A percentile compares a stretch with the other conserved stretches of the same genome.
Conservation (phyloP, 2,113 vertebrate species). For the Neotragus pygmaeus region DNA sequence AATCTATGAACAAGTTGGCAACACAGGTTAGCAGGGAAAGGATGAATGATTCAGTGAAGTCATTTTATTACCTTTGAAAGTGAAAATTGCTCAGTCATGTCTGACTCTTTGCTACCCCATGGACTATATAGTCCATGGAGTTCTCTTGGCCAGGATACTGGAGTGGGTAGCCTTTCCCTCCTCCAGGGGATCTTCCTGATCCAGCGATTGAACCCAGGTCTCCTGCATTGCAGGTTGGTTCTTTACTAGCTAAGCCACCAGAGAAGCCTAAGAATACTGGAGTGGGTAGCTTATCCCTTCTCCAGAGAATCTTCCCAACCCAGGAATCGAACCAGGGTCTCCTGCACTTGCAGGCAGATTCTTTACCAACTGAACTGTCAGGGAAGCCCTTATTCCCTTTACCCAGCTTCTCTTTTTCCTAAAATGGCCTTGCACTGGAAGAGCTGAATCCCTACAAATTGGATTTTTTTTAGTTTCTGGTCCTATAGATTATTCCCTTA, state of each 20-base stretch:
- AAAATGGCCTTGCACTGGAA: background rate
- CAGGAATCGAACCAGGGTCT: rapidly evolving
- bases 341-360: background rate
- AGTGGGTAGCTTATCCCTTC: background rate
- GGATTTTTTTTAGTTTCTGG: background rate
- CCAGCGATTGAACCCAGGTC: background rate
- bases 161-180: background rate
- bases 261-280: background rate
- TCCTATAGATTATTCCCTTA: background rate
- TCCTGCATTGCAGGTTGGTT: background rate
- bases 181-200: background rate
- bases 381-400: background rate
- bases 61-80: background rate
- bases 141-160: background rate
- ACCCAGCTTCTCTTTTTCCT: background rate
- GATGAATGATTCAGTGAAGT: background rate
- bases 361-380: background rate
- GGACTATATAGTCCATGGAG: background rate
- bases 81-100: background rate
- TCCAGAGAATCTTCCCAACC: background rate
- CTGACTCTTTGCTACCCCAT: background rate
- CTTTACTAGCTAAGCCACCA: background rate
- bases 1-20: background rate
- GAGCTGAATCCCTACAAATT: background rate
- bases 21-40: background rate